These are phyloP conservation scores for Lasioglossum marginatum DNA, from an alignment of 2,888 invertebrate species.

Conservation along the genomic window DNA sequence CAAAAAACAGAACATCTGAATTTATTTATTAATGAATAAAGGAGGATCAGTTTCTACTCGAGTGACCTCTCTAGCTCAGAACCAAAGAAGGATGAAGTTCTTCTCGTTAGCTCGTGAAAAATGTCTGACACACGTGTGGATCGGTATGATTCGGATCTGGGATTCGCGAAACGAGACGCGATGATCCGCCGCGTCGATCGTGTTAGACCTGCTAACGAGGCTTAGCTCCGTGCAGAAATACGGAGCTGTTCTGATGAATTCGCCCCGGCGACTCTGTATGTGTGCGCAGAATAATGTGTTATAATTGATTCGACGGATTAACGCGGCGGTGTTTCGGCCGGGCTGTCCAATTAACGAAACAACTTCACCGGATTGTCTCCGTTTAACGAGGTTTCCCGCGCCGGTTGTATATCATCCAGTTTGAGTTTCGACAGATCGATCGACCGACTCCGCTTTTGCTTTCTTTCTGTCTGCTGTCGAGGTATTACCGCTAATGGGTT, in stretches of 20 bases:
- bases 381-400: slow-evolving; percentile 46
- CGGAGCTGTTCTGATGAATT: background rate
- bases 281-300: slow-evolving; percentile 31
- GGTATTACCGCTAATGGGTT: slow-evolving; percentile 14
- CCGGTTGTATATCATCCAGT: slow-evolving; percentile 8
- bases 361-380: slow-evolving; percentile 41
- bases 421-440: slow-evolving; percentile 24
- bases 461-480: background rate
- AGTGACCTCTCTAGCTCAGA: too few species aligned
- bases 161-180: background rate
- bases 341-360: slow-evolving; percentile 50
- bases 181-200: background rate
- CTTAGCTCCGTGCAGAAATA: background rate
- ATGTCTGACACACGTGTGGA: background rate
- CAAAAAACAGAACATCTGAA: too few species aligned
- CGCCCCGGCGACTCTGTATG: background rate
- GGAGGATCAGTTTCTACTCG: too few species aligned
- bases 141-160: background rate
- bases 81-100: background rate
- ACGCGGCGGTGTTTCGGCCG: slow-evolving; percentile 19
- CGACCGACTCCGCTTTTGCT: background rate
- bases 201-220: slow-evolving; percentile 11
- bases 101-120: background rate
- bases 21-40: too few species aligned
- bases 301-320: slow-evolving; percentile 49